Conservation (phyloP, 1,140 invertebrate species). For the Pachypeltis micranthus region DNA sequence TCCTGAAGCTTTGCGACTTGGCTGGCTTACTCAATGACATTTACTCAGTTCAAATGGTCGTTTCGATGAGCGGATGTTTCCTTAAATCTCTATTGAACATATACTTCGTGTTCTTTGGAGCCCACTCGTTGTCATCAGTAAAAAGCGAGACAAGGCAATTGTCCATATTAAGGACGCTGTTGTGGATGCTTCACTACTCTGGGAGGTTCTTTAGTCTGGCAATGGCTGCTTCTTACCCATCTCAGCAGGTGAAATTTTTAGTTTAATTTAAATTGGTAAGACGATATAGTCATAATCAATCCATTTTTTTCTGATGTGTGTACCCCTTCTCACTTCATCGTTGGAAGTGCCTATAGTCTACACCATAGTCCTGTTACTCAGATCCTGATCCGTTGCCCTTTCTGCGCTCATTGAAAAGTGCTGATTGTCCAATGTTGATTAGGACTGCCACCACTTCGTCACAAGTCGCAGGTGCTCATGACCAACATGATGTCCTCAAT, state of each 20-base stretch:
- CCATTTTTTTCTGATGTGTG: too few relatives aligned
- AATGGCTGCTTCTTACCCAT: conserved; percentile 18
- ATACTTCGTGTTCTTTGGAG: conserved; percentile 27
- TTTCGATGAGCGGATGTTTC: conserved; percentile 22
- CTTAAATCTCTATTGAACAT: conserved; percentile 26
- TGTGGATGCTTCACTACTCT: conserved; percentile 23
- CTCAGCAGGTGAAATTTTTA: conserved; percentile 21
- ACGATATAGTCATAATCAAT: too few relatives aligned
- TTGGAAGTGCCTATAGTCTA: too few relatives aligned
- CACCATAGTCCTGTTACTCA: too few relatives aligned
- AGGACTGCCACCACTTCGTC: too few relatives aligned
- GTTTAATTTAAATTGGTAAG: too few relatives aligned
- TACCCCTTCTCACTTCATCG: too few relatives aligned
- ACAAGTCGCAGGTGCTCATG: too few relatives aligned
- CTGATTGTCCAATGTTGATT: too few relatives aligned
- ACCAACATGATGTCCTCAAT: too few relatives aligned
- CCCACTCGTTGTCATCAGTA: neutral
- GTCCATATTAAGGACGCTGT: conserved; percentile 16
- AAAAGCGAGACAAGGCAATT: neutral
- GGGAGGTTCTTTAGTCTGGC: conserved; percentile 21
- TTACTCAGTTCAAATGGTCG: conserved; percentile 24
- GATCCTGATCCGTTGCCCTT: too few relatives aligned
- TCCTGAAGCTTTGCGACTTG: conserved; percentile 22
- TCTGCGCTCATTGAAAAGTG: too few relatives aligned
- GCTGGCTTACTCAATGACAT: conserved; percentile 21